Base-by-base conservation (phyloP, 2,888 invertebrate genomes). In the Eupithecia abbreviata region DNA sequence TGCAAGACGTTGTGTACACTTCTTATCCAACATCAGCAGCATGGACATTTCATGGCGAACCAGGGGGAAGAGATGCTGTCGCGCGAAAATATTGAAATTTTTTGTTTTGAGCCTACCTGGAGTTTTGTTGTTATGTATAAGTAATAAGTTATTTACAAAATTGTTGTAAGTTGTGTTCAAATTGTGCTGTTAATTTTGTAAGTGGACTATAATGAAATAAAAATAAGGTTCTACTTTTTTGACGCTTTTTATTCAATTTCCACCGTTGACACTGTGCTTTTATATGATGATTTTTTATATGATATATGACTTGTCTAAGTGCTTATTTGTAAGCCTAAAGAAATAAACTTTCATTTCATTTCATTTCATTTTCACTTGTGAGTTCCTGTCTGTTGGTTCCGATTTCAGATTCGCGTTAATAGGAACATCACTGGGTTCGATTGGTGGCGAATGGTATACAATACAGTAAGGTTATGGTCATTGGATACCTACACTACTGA, bases 1-100 rank as follows among this genome's bases (percentile, higher is more conserved):
- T 95, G 73, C 94, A 95, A 85, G 94, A 95, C 80, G 83, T 91
- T 80, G 86, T 89, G 30, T 93, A 86, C 73, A 90, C 93, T 2
- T 85, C 93, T 0, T 91, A 91, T 80, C 87, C 90, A 13, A 84
- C 86, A 2, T 86, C 92, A 13, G 85, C 91, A 13, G 89, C 92
- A n/a, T 92, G 94, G 94, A 87, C 90, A 1, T 94, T 95, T 78
- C 93, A 94, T 77, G 93, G 93, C 58, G 83, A 83, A 45, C 62
- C 62, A 30, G 62, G 62, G 0, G 30, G 9, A 62, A 62, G 62
- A 62, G 30, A 4, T 30, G 12, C 62, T 62, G 30, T 3, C 30
- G 30, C 4, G 12, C n/a, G 42, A 45, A 43, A 43, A 7, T n/a
- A 68, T 43, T 45, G 18, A 49, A 47, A 47, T 7, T 66, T 66